Conservation (phyloP, 1,140 invertebrate genomes). For the Lordiphosa collinella region DNA sequence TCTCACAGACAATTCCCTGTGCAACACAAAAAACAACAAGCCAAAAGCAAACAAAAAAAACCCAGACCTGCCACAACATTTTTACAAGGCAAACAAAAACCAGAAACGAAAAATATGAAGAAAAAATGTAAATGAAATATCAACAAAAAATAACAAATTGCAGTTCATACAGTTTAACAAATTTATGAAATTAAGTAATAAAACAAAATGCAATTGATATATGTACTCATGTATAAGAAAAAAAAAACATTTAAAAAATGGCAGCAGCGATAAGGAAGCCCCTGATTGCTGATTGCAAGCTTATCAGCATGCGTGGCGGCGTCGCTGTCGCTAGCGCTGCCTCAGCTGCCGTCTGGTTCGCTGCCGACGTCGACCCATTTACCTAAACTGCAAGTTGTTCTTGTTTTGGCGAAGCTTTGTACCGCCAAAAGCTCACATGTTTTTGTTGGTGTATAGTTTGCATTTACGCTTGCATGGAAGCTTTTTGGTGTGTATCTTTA, state of each 20-base stretch:
- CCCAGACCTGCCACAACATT: conserved; percentile 63
- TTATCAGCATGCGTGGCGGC: conserved; percentile 35
- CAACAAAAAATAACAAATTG: conserved; percentile 19
- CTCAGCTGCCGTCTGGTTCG: conserved; percentile 1
- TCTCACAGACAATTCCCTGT: not conserved
- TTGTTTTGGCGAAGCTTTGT: conserved; percentile 27
- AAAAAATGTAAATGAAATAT: conserved; percentile 27
- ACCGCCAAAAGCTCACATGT: conserved; percentile 51
- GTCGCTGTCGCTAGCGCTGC: not conserved
- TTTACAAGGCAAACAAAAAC: conserved; percentile 27
- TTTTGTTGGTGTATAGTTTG: conserved; percentile 30
- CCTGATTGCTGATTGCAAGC: conserved; percentile 1
- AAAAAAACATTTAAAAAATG: not conserved
- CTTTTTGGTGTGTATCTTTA: conserved; percentile 21
- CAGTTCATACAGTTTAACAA: not conserved
- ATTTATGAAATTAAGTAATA: conserved; percentile 27
- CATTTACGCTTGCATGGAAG: conserved; percentile 37
- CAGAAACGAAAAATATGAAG: conserved; percentile 27
- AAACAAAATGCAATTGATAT: conserved; percentile 1
- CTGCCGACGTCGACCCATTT: conserved; percentile 37
- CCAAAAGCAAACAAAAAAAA: conserved; percentile 10
- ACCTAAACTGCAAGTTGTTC: conserved; percentile 42
- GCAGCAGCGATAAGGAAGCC: not conserved
- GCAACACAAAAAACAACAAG: not conserved
- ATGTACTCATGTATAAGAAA: no score